A percentile compares a stretch with the other conserved stretches of the same genome.
These are phyloP conservation scores for Lepidochrysops patricia DNA, from an alignment of 2,888 invertebrate genomes.

Conservation along the genomic window DNA sequence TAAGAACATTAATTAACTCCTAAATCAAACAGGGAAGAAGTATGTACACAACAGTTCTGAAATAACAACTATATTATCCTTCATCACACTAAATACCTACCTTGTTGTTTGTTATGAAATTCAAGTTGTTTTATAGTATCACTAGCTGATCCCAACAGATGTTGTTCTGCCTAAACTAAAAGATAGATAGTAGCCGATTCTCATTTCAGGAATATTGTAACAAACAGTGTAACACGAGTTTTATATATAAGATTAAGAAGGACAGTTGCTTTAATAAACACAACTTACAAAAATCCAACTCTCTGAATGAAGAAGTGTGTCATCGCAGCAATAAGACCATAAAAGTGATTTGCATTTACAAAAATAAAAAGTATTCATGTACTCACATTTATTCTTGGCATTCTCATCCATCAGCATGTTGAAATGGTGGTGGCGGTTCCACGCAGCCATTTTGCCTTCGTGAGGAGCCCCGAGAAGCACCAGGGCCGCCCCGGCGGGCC, in stretches of 20 bases:
- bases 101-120: background rate
- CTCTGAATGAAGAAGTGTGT: background rate
- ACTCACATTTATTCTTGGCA: slow-evolving; percentile 81
- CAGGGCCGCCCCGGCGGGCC: slow-evolving; percentile 76
- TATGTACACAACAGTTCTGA: background rate
- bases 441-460: slow-evolving; percentile 80
- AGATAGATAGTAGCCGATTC: too few species aligned
- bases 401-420: slow-evolving; percentile 81
- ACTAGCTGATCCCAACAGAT: background rate
- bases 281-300: background rate
- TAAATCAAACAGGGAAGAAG: background rate
- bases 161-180: too few species aligned
- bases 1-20: too few species aligned
- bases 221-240: too few species aligned
- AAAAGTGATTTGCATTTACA: background rate
- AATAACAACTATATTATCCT: background rate
- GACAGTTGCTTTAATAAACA: background rate
- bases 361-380: slow-evolving; percentile 12
- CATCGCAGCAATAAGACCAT: background rate
- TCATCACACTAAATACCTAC: background rate
- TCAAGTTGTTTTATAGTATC: too few species aligned
- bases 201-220: too few species aligned
- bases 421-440: slow-evolving; percentile 84
- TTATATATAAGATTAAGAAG: too few species aligned
- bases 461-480: slow-evolving; percentile 75